phyloP scores from a whole-genome alignment of 1,140 invertebrate species.

The Papilio helenus region DNA sequence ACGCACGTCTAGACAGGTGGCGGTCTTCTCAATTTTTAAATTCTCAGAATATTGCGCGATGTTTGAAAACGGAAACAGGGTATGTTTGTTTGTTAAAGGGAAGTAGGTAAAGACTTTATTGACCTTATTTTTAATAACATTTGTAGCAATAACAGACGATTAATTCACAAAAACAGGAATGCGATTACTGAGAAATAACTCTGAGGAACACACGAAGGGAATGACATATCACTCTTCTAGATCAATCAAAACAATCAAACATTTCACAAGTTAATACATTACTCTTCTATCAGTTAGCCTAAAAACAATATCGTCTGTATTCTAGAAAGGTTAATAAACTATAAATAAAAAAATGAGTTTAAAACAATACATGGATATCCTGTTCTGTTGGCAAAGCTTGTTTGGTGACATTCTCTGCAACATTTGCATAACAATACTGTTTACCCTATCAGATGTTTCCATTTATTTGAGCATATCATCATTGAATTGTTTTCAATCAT shows the following conservation, averaged over 20 bases:
- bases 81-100: neutral
- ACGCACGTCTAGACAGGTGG: slow-evolving; percentile 27
- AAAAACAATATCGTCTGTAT: neutral
- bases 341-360: neutral
- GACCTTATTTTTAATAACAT: neutral
- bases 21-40: neutral
- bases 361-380: neutral
- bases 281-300: too few relatives aligned
- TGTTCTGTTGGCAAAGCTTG: neutral
- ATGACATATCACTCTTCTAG: neutral
- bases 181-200: neutral
- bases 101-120: neutral
- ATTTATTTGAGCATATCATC: neutral
- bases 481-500: slow-evolving; percentile 6
- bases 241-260: neutral
- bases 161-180: neutral
- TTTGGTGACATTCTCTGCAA: neutral
- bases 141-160: neutral
- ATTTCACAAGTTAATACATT: too few relatives aligned
- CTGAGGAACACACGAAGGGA: neutral
- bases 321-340: neutral
- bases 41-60: neutral
- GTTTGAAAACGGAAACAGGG: neutral
- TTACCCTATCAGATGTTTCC: neutral
- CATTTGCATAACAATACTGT: neutral